These are phyloP conservation scores for Nephila pilipes DNA, from an alignment of 1,140 invertebrate genomes.

Conservation along the genomic window DNA sequence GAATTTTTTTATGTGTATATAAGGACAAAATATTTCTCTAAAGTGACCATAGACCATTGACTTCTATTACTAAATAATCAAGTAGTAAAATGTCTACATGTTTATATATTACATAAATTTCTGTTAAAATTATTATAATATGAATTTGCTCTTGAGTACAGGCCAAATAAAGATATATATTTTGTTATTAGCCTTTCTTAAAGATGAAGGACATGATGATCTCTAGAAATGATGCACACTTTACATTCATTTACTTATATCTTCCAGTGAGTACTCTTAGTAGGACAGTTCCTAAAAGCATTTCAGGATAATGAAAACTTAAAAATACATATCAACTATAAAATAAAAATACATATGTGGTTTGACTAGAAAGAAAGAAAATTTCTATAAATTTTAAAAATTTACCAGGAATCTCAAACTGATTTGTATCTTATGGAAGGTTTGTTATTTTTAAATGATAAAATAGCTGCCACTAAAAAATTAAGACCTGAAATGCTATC, in stretches of 20 bases:
- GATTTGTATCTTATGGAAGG: constrained; percentile 15
- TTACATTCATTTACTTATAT: constrained; percentile 39
- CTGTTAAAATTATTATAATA: constrained; percentile 53
- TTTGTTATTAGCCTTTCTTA: constrained; percentile 31
- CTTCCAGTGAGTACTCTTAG: not conserved
- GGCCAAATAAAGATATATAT: constrained; percentile 45
- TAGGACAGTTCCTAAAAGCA: not conserved
- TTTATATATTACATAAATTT: constrained; percentile 31
- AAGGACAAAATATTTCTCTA: no score
- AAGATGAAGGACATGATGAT: constrained; percentile 13
- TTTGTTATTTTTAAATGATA: not conserved
- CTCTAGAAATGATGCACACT: not conserved
- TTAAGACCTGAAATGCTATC: constrained; percentile 79
- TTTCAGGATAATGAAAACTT: not conserved
- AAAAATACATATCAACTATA: not conserved
- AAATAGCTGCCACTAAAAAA: not conserved
- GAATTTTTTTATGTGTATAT: no score
- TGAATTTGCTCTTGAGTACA: not conserved
- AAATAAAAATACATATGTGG: no score
- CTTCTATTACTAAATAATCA: constrained; percentile 79
- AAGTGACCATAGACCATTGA: no score
- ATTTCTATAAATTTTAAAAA: not conserved
- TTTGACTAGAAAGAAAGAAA: constrained; percentile 71
- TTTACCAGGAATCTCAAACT: not conserved
- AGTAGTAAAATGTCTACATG: constrained; percentile 79